These are phyloP conservation scores for Sarcophaga caerulescens DNA, from an alignment of 2,888 invertebrate species.

Conservation along the genomic window DNA sequence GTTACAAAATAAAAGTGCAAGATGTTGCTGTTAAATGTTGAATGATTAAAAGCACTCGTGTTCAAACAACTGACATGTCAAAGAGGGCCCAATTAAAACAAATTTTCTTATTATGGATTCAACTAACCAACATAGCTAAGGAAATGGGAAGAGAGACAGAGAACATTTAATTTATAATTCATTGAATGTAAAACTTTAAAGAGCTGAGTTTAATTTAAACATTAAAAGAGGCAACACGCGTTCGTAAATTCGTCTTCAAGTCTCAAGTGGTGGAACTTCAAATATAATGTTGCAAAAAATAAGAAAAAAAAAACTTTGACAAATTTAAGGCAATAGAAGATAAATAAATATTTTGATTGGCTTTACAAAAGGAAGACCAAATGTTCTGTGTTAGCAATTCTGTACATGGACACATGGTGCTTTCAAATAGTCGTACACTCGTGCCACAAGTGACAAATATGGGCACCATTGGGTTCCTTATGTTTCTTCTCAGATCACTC, in stretches of 20 bases:
- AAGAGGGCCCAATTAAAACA: slow-evolving; percentile 55
- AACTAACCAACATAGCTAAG: background rate
- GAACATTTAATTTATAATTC: slow-evolving; percentile 13
- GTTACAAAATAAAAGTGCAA: slow-evolving; percentile 34
- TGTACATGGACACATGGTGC: slow-evolving; percentile 23
- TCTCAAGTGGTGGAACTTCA: slow-evolving; percentile 64
- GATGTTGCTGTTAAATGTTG: slow-evolving; percentile 34
- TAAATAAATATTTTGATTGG: slow-evolving; percentile 54
- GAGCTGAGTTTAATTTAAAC: slow-evolving; percentile 56
- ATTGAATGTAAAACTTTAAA: slow-evolving; percentile 44
- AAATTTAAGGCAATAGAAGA: slow-evolving; percentile 18
- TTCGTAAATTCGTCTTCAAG: slow-evolving; percentile 53
- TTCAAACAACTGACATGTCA: slow-evolving; percentile 63
- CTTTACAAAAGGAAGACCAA: background rate
- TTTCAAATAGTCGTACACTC: slow-evolving; percentile 43
- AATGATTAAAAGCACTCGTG: slow-evolving; percentile 64
- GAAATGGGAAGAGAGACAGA: background rate
- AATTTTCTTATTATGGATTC: slow-evolving; percentile 49
- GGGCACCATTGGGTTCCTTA: slow-evolving; percentile 38
- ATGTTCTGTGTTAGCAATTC: background rate
- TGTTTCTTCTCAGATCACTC: slow-evolving; percentile 16
- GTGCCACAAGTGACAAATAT: slow-evolving; percentile 54
- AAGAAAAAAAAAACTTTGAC: background rate
- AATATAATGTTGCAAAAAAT: slow-evolving; percentile 1
- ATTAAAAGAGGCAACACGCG: slow-evolving; percentile 63